Base-by-base conservation (phyloP, 37 sponge, comb jelly and placozoan species). In the Geodia barretti region DNA sequence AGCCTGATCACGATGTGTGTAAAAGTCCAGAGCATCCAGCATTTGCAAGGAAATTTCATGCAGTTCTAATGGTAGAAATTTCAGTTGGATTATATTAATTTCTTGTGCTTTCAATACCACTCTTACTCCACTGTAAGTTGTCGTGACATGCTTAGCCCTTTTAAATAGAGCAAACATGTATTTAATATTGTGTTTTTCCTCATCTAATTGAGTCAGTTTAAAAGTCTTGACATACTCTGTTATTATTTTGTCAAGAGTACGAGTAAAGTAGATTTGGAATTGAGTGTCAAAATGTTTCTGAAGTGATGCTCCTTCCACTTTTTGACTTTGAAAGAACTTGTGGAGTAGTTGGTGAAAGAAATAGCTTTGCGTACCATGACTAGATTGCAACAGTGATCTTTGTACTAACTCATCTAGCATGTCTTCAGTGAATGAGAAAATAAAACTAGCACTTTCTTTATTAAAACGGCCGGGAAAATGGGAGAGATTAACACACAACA, bases 381-480 rank as follows among this genome's bases (percentile, higher is more conserved):
- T 38, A 40, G 41, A 64, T 63, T 74, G 63, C 1, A 83, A 41
- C 1, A 83, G 68, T 8, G 83, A 83, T 5, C 62, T 68, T 40
- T 67, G 68, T 79, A 79, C 79, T 25, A 79, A 66, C 19, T 67
- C n/a, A 24, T 79, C 20, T n/a, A n/a, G n/a, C 40, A 40, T 26
- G 20, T 26, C 41, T 41, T 41, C 32, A n/a, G n/a, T n/a, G n/a
- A n/a, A n/a, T n/a, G n/a, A n/a, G 41, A 25, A n/a, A 26, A 42
- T 74, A 29, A 39, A 42, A 5, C 26, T 34, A 32, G 79, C 60
- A 43, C 17, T 32, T 30, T 62, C 54, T 28, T 3, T 8, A n/a
- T 24, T 63, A 41, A 83, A 83, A 20, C 75, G 74, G 2, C 83
- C 83, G 4, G 83, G 83, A 38, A 83, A 83, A 26, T 66, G 58